Evolutionary conservation across 2,797 vertebrate genomes (phyloP).

Genomic region (Halcyon leucocephala): DNA sequence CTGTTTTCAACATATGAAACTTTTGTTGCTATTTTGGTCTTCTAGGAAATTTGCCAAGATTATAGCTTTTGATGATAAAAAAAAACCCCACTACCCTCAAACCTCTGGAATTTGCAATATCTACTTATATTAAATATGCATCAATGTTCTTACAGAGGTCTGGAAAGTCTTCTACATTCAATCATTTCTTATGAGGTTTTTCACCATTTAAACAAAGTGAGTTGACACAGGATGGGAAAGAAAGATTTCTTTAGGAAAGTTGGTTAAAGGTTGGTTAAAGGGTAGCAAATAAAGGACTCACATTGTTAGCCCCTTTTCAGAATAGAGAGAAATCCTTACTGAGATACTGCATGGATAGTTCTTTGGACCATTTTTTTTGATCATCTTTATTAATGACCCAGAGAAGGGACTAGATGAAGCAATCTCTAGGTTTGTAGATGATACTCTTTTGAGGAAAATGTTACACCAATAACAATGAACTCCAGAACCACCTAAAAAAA

Average conservation of each 20-base stretch:
- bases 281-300: background rate
- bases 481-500: background rate
- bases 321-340: background rate
- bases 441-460: background rate
- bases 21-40: conserved; percentile 62
- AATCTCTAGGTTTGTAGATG: background rate
- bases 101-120: background rate
- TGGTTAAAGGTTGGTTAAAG: background rate
- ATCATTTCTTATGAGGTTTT: background rate
- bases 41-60: conserved; percentile 46
- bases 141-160: background rate
- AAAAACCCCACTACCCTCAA: background rate
- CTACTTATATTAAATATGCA: background rate
- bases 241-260: background rate
- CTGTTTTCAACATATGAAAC: conserved; percentile 62
- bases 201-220: background rate
- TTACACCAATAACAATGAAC: background rate
- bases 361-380: background rate
- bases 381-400: background rate
- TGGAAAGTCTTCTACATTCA: background rate
- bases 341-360: background rate
- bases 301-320: background rate
- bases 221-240: background rate
- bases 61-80: background rate
- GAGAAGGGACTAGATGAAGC: background rate